phyloP scores from a whole-genome alignment of 1,140 invertebrate genomes.

The Heliconius nattereri region DNA sequence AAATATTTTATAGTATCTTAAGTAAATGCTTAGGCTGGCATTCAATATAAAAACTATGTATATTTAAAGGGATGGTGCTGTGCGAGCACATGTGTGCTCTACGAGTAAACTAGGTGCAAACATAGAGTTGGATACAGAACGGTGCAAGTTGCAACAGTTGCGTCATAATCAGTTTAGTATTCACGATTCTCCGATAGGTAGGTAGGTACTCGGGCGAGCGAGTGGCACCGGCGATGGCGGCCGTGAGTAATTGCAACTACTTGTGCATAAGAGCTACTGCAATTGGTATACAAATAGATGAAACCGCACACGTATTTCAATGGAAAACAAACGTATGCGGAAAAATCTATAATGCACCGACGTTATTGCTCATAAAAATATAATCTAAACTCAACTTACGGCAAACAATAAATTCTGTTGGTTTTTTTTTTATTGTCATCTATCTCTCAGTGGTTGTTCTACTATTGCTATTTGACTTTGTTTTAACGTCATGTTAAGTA shows the following conservation, averaged over 20 bases:
- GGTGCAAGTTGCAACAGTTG: constrained; percentile 9
- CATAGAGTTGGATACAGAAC: constrained; percentile 5
- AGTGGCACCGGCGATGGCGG: constrained; percentile 13
- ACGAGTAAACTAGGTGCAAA: background rate
- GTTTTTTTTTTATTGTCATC: constrained; percentile 1
- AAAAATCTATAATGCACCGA: constrained; percentile 8
- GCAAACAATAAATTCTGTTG: background rate
- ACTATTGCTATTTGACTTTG: background rate
- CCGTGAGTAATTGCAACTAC: constrained; percentile 15
- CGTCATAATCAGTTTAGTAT: constrained; percentile 14
- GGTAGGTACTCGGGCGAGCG: constrained; percentile 3
- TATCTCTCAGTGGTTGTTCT: background rate
- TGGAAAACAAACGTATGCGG: constrained; percentile 10
- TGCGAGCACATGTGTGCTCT: background rate
- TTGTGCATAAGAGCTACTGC: constrained; percentile 10
- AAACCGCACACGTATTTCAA: constrained; percentile 4
- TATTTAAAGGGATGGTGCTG: background rate
- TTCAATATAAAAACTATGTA: background rate
- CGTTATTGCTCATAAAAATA: constrained; percentile 14
- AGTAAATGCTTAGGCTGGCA: no score
- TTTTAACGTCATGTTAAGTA: background rate
- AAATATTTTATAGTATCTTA: background rate
- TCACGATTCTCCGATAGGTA: constrained; percentile 12
- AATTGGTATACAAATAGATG: constrained; percentile 15
- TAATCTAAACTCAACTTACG: constrained; percentile 12